Percentiles rank a stretch among this genome's conserved stretches.
phyloP scores from a whole-genome alignment of 2,888 invertebrate species.

The Aphidius colemani region DNA sequence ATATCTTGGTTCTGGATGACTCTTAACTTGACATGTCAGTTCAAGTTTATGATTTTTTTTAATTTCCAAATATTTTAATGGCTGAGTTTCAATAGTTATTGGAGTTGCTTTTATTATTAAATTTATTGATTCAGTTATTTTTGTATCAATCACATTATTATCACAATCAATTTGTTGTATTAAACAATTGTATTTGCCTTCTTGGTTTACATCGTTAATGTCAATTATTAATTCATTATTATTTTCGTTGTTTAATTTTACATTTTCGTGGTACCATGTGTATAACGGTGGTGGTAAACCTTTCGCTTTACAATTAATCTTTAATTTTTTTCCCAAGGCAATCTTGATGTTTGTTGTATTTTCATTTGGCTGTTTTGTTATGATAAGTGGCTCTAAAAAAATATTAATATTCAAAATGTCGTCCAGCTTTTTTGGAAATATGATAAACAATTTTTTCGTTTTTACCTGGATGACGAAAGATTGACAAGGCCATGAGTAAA shows the following conservation, averaged over 20 bases:
- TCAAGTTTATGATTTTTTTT: constrained; percentile 39
- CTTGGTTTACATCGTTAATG: constrained; percentile 42
- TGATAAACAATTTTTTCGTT: too few species aligned
- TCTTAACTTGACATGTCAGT: constrained; percentile 41
- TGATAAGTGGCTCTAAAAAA: constrained; percentile 41
- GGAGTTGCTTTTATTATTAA: constrained; percentile 40
- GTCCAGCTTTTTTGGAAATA: too few species aligned
- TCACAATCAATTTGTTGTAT: constrained; percentile 41
- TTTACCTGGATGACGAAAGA: constrained; percentile 47
- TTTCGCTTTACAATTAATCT: constrained; percentile 44
- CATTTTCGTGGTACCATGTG: constrained; percentile 46
- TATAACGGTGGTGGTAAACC: constrained; percentile 52
- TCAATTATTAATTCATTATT: constrained; percentile 39
- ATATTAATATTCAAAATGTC: too few species aligned
- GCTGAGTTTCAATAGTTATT: constrained; percentile 43
- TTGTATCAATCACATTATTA: constrained; percentile 32
- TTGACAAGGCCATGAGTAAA: constrained; percentile 41
- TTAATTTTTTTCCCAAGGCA: constrained; percentile 38
- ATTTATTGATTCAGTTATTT: constrained; percentile 37
- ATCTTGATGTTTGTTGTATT: constrained; percentile 31
- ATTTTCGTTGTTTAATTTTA: constrained; percentile 35
- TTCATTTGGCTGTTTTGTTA: constrained; percentile 43
- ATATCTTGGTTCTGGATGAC: constrained; percentile 44
- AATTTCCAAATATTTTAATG: constrained; percentile 40
- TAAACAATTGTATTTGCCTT: constrained; percentile 47